Evolutionary conservation across 2,113 vertebrate species (phyloP).

Genomic region (Mixornis gularis): DNA sequence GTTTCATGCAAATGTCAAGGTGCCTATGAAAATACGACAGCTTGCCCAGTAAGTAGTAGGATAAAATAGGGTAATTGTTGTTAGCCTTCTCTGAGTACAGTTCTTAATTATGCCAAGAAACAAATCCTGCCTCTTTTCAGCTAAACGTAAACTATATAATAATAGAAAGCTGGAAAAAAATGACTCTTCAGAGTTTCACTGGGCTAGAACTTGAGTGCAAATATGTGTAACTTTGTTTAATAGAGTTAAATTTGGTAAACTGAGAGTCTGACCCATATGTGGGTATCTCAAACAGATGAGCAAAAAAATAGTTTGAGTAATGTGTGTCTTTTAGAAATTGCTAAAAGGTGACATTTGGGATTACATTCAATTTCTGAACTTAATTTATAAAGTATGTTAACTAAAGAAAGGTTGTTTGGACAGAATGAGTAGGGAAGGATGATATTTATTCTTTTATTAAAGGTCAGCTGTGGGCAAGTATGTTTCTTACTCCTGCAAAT

Average conservation of each 20-base stretch:
- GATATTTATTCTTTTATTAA: not conserved
- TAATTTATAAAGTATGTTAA: not conserved
- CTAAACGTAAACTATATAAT: not conserved
- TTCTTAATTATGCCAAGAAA: not conserved
- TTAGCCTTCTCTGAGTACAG: not conserved
- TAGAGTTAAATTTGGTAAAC: not conserved
- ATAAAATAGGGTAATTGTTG: not conserved
- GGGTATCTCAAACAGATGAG: not conserved
- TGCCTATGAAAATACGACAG: not conserved
- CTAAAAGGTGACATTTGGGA: not conserved
- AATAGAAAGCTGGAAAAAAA: not conserved
- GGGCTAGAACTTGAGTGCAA: not conserved
- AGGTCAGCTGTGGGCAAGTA: not conserved
- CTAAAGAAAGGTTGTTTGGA: not conserved
- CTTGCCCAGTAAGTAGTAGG: not conserved
- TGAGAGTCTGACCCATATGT: not conserved
- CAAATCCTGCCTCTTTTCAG: not conserved
- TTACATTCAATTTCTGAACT: not conserved
- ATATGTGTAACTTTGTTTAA: not conserved
- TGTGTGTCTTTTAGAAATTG: not conserved
- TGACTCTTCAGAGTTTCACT: not conserved
- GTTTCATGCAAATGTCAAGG: conserved; percentile 28
- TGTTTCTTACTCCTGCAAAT: not conserved
- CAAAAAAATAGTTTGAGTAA: not conserved
- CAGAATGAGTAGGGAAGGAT: not conserved